phyloP scores from a whole-genome alignment of 1,140 invertebrate genomes.

The Anastatus disparis region DNA sequence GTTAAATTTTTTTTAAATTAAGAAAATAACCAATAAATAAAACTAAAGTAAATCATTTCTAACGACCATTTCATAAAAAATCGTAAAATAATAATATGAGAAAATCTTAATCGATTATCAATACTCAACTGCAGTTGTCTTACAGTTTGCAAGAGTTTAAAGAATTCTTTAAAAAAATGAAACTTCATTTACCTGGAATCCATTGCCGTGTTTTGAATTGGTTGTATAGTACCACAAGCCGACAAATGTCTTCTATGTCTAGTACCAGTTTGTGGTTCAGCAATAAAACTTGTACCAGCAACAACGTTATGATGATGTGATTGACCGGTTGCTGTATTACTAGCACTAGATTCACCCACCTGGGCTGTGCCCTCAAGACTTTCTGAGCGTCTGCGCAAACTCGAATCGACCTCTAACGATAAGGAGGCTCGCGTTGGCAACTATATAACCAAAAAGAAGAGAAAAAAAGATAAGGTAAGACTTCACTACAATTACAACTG shows the following conservation, averaged over 20 bases:
- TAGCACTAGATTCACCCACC: conserved; percentile 5
- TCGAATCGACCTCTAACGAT: conserved; percentile 70
- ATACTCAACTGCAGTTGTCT: no score
- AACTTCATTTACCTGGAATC: conserved; percentile 58
- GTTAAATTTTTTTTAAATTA: no score
- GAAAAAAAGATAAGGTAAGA: no score
- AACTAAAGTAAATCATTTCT: no score
- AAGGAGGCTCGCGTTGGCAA: conserved; percentile 70
- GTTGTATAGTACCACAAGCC: conserved; percentile 61
- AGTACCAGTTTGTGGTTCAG: conserved; percentile 56
- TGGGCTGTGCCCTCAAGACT: conserved; percentile 71
- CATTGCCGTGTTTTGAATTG: conserved; percentile 55
- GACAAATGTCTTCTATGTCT: conserved; percentile 62
- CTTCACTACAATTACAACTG: no score
- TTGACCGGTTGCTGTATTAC: no score
- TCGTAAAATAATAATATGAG: no score
- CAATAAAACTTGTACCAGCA: conserved; percentile 32
- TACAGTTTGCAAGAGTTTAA: no score
- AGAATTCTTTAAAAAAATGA: background rate
- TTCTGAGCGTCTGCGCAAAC: conserved; percentile 67
- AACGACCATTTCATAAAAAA: no score
- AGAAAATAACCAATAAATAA: no score
- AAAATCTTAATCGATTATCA: no score
- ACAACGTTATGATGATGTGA: background rate
- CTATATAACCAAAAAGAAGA: no score